Conservation (phyloP, 2,888 invertebrate genomes). For the Globia sparganii region DNA sequence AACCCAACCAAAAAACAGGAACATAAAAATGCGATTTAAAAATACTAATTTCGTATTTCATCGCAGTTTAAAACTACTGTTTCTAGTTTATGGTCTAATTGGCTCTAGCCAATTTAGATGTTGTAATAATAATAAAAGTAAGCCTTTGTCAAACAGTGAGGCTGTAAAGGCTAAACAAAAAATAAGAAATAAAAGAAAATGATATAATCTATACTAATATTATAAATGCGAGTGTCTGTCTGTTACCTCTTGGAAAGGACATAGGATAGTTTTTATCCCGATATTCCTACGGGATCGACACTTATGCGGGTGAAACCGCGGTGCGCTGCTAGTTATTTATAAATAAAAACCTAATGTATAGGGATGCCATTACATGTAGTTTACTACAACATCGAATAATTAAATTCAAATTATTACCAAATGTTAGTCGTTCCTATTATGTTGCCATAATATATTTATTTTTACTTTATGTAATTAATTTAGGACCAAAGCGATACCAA, state of each 20-base stretch:
- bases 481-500: conserved; percentile 68
- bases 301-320: too few species aligned
- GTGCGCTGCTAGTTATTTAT: too few species aligned
- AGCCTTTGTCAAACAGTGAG: neutral
- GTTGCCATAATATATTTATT: conserved; percentile 75
- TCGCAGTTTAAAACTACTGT: neutral
- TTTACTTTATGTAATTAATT: conserved; percentile 52
- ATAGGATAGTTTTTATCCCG: too few species aligned
- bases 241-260: too few species aligned
- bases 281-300: too few species aligned
- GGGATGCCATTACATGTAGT: conserved; percentile 3
- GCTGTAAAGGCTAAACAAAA: neutral
- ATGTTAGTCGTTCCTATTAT: conserved; percentile 72
- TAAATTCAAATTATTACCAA: conserved; percentile 34
- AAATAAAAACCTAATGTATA: neutral
- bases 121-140: neutral
- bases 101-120: conserved; percentile 19
- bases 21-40: neutral
- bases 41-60: conserved; percentile 4
- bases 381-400: conserved; percentile 46
- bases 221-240: too few species aligned
- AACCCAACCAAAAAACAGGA: neutral
- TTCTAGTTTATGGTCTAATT: conserved; percentile 12
- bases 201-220: too few species aligned
- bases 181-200: neutral